These are phyloP conservation scores for Microtus ochrogaster DNA, from an alignment of 2,113 vertebrate genomes.

Conservation along the genomic window DNA sequence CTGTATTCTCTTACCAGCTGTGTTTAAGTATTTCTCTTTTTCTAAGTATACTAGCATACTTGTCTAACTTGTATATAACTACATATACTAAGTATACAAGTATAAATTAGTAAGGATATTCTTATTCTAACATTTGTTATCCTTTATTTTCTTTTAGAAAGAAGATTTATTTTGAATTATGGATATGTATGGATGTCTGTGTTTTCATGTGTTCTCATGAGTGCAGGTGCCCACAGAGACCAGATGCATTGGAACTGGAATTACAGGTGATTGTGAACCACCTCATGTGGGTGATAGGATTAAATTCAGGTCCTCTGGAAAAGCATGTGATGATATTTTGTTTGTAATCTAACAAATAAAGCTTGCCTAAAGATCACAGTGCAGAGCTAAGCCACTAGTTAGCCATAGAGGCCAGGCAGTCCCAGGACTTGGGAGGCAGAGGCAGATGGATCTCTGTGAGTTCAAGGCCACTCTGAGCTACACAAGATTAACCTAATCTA, in stretches of 20 bases:
- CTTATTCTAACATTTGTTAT: not conserved
- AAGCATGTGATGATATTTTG: not conserved
- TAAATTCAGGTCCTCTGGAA: not conserved
- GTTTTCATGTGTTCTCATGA: not conserved
- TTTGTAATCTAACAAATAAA: too few relatives aligned
- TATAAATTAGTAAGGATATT: not conserved
- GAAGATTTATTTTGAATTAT: not conserved
- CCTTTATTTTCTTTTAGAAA: not conserved
- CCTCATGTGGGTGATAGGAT: not conserved
- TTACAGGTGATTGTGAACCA: not conserved
- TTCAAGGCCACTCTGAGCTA: too few relatives aligned
- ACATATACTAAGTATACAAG: too few relatives aligned
- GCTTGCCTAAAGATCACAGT: too few relatives aligned
- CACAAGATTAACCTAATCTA: too few relatives aligned
- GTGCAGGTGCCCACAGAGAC: not conserved
- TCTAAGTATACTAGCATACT: not conserved
- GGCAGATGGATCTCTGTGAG: too few relatives aligned
- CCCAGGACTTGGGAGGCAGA: too few relatives aligned
- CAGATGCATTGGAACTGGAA: not conserved
- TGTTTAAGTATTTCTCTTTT: not conserved
- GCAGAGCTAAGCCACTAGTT: too few relatives aligned
- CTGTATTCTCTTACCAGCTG: not conserved
- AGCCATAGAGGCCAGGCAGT: too few relatives aligned
- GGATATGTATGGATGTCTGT: not conserved
- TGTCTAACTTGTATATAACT: too few relatives aligned